These are phyloP conservation scores for Polyergus mexicanus DNA, from an alignment of 1,140 invertebrate genomes.

Conservation along the genomic window DNA sequence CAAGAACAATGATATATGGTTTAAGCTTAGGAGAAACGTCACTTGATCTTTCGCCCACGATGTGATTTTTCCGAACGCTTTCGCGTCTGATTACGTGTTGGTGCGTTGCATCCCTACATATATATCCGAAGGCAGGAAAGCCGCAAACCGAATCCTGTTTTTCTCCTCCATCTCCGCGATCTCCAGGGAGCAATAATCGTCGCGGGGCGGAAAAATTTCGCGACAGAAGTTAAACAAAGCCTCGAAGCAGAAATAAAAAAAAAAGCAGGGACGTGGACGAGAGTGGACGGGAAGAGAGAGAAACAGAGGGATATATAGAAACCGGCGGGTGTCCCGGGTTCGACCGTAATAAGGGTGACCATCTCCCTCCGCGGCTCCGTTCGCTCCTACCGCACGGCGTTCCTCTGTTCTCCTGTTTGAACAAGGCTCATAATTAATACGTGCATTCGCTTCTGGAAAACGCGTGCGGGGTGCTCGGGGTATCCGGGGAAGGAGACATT, in stretches of 20 bases:
- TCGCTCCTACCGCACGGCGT: conserved; percentile 53
- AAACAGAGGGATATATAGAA: conserved; percentile 24
- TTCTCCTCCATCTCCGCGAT: conserved; percentile 72
- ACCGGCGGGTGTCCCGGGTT: conserved; percentile 61
- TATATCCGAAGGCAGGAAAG: conserved; percentile 50
- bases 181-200: conserved; percentile 84
- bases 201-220: conserved; percentile 81
- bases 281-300: conserved; percentile 48
- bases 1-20: conserved; percentile 16
- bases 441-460: conserved; percentile 80
- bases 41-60: not conserved
- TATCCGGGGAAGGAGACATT: conserved; percentile 78
- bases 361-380: conserved; percentile 66
- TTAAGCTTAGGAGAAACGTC: not conserved
- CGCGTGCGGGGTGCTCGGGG: conserved; percentile 69
- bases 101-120: conserved; percentile 20
- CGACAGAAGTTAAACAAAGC: conserved; percentile 84
- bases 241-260: conserved; percentile 74
- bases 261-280: conserved; percentile 57
- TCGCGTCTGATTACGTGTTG: not conserved
- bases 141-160: conserved; percentile 64
- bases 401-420: conserved; percentile 83
- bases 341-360: conserved; percentile 82
- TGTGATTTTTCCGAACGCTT: conserved; percentile 26
- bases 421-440: conserved; percentile 86